Base-by-base conservation (phyloP, 2,113 vertebrate genomes). In the Turdus rufiventris region DNA sequence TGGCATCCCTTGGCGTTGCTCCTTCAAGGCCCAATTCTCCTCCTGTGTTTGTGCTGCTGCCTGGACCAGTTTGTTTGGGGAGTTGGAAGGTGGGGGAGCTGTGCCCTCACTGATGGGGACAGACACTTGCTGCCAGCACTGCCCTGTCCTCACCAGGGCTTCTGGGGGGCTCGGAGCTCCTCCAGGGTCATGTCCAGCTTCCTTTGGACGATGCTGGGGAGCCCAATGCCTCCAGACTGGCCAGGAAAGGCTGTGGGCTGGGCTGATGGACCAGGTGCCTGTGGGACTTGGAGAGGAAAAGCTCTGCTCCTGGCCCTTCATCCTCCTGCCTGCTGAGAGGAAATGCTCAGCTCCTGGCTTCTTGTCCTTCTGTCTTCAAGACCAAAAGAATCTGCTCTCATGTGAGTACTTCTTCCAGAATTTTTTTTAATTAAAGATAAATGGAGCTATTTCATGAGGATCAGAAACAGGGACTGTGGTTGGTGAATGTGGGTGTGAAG, bases 101-200 rank as follows among this genome's bases (percentile, higher is more conserved):
- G 18, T 19, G 29, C 26, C 15, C 24, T 57, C 11, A 1, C 2
- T n/a, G 48, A 5, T 34, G n/a, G 19, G 9, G 43, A 5, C 8
- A 33, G 23, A 10, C 10, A 3, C 28, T 9, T 5, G 34, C 23
- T 82, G 47, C 18, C 38, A 68, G 24, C 34, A 34, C 29, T 38
- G n/a, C 51, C 9, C 9, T 85, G 9, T n/a, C 61, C 43, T 47
- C 25, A 1, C 8, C 29, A 14, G 34, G 8, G 4, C 1, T 16
- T 50, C 11, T 42, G 43, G 2, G 42, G 25, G 72, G 34, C 34
- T 50, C 33, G 31, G 45, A 63, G 23, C 73, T 76, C 57, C 24
- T 10, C 40, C 56, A 25, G 7, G 14, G 23, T 28, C 0, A 0
- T 2, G 5, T 14, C 8, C 54, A 13, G 40, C 13, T 25, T 14